Base-by-base conservation (phyloP, 1,140 invertebrate genomes). In the Lasaia peninsularis region DNA sequence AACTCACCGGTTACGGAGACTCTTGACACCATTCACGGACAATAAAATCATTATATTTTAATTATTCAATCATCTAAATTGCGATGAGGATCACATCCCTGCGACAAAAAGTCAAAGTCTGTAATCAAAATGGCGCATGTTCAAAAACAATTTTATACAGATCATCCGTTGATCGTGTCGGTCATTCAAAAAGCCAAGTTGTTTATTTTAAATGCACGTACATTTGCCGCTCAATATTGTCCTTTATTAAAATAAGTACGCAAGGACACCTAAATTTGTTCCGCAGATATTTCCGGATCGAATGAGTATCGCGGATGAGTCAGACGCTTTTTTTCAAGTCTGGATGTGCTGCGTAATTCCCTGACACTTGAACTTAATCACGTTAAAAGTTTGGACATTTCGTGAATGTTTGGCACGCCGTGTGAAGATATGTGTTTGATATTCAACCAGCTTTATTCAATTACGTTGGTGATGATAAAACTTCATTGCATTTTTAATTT, bases 221-320 rank as follows among this genome's bases (percentile, higher is more conserved):
- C 35, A 35, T 35, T 35, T 53, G 32, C 33, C 32, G 52, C 24
- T 55, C 80, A 78, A 80, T 80, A 78, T 79, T 78, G 75, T 86
- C 79, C 80, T 86, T 85, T 83, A 71, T 71, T 77, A 78, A 79
- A 72, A 75, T 71, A 69, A 65, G 44, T 48, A 73, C 73, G 67
- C 83, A 88, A 88, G 83, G 86, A 86, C 83, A 78, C 71, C 78
- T 85, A 85, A 83, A 79, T 86, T 72, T 64, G 78, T 70, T 56
- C 69, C 51, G 66, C 53, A 71, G 77, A 78, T 86, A 88, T 86
- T 82, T 86, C 81, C 83, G 86, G 64, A 78, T 76, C 71, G 69
- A 71, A 82, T 80, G 75, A 76, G 83, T 79, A 59, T 81, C 77
- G 77, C 64, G 62, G 73, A 64, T 86, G 86, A 88, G 77, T 88